phyloP scores from a whole-genome alignment of 35 echinoderm and acorn worm genomes.

The Chiridota heheva region DNA sequence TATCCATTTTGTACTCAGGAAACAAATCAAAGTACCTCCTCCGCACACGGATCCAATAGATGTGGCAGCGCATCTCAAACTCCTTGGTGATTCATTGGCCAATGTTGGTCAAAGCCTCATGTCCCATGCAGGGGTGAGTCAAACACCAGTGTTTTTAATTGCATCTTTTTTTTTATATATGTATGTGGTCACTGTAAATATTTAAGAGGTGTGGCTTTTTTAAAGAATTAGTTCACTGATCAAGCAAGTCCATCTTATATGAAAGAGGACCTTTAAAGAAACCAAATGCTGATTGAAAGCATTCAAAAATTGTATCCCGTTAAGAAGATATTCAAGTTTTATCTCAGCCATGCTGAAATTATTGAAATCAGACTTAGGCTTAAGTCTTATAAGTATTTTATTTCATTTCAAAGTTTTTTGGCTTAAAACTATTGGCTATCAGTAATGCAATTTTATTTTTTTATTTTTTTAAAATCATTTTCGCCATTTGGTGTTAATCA shows the following conservation, averaged over 20 bases:
- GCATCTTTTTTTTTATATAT: neutral
- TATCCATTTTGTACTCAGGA: neutral
- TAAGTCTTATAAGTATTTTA: too few species aligned
- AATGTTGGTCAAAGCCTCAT: conserved; percentile 76
- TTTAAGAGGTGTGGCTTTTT: neutral
- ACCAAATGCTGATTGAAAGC: too few species aligned
- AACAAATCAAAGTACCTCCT: conserved; percentile 32
- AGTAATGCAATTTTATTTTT: neutral
- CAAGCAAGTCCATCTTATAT: too few species aligned
- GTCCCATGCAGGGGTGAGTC: conserved; percentile 67
- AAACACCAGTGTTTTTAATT: neutral
- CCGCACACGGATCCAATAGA: conserved; percentile 88
- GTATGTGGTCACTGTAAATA: too few species aligned
- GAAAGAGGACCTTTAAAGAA: too few species aligned
- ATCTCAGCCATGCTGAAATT: too few species aligned
- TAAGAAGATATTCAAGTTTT: too few species aligned
- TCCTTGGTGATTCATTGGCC: conserved; percentile 82
- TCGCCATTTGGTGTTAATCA: neutral
- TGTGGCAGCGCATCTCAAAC: conserved; percentile 80
- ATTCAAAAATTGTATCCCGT: too few species aligned
- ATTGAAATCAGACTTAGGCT: too few species aligned
- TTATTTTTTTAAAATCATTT: neutral
- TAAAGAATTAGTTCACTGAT: neutral
- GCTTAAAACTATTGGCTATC: neutral
- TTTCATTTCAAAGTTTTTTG: too few species aligned